A percentile compares a stretch with the other conserved stretches of the same genome.
phyloP scores from a whole-genome alignment of 2,113 vertebrate species.

The Helogale parvula region DNA sequence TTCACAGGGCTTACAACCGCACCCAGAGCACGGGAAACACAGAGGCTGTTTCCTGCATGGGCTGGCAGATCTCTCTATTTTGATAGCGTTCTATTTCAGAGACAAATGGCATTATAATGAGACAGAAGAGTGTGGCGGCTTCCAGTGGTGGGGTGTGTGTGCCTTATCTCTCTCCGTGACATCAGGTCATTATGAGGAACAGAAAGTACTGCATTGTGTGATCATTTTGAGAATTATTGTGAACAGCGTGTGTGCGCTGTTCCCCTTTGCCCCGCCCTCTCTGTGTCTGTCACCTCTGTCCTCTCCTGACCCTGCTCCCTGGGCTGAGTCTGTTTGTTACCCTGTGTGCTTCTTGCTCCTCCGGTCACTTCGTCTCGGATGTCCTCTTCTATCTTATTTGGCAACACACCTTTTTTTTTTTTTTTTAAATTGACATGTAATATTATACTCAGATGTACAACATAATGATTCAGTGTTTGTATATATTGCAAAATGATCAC shows the following conservation, averaged over 20 bases:
- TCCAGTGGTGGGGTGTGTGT: neutral
- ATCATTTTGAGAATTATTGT: neutral
- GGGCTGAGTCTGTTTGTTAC: neutral
- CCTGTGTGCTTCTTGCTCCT: neutral
- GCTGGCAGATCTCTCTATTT: neutral
- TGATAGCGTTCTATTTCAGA: neutral
- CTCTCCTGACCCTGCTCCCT: rapidly evolving
- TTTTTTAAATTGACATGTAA: neutral
- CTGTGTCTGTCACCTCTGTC: neutral
- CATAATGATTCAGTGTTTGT: neutral
- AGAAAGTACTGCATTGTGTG: neutral
- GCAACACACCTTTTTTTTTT: neutral
- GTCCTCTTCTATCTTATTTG: neutral
- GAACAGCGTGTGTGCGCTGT: neutral
- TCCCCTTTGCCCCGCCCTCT: neutral
- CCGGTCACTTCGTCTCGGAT: neutral
- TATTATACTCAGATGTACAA: neutral
- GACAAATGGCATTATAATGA: neutral
- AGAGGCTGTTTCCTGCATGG: neutral
- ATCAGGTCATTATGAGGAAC: neutral
- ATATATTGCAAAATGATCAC: neutral
- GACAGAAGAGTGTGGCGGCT: neutral
- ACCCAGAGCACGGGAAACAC: neutral
- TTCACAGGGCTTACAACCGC: neutral
- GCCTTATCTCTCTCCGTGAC: neutral